These are phyloP conservation scores for Vulpes ferrilata DNA, from an alignment of 2,113 vertebrate species.

Conservation along the genomic window DNA sequence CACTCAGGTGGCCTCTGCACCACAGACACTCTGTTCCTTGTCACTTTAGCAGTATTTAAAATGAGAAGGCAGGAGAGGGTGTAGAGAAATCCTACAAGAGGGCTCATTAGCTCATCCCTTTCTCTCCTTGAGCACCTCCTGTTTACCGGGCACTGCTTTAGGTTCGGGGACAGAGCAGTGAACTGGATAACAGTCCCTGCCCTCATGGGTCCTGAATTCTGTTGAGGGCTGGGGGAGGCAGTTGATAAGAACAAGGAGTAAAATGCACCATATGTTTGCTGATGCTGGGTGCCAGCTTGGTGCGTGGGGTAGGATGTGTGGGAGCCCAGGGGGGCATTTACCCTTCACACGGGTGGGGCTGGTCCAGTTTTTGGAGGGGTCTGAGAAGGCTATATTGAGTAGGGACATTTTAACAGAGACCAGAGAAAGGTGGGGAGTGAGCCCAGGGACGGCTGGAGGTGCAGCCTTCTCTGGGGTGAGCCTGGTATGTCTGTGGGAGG, in stretches of 20 bases:
- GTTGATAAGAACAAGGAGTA: background rate
- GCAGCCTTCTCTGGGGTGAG: background rate
- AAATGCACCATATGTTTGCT: fast-evolving
- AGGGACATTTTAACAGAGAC: background rate
- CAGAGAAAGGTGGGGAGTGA: background rate
- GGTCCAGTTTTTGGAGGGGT: background rate
- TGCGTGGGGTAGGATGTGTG: fast-evolving
- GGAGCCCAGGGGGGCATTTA: background rate
- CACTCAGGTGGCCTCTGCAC: background rate
- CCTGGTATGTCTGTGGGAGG: background rate
- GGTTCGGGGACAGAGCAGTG: background rate
- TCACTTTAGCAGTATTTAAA: background rate
- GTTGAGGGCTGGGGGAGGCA: no score
- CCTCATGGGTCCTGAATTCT: background rate
- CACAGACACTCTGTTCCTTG: background rate
- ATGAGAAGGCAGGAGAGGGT: background rate
- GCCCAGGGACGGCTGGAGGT: background rate
- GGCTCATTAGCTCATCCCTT: background rate
- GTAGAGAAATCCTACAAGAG: background rate
- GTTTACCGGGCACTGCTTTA: background rate
- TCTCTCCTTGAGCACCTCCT: background rate
- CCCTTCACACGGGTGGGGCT: background rate
- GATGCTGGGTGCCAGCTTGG: background rate
- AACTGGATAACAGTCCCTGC: background rate
- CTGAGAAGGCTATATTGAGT: background rate